A percentile compares a stretch with the other conserved stretches of the same genome.
Evolutionary conservation across 2,797 vertebrate species (phyloP).

Genomic region (Tadarida brasiliensis): DNA sequence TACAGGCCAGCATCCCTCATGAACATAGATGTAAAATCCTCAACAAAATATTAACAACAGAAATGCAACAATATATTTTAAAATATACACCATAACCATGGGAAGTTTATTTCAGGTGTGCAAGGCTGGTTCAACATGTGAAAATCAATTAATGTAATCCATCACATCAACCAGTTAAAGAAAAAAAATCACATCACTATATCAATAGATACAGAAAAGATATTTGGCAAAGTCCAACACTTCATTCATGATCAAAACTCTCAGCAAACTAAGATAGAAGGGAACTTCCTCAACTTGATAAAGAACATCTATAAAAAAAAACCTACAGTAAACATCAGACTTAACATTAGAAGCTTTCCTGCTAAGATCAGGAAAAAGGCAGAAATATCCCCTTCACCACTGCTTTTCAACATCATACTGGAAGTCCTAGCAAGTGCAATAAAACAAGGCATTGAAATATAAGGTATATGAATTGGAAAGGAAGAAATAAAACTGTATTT

Average conservation of each 20-base stretch:
- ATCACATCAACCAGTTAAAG: neutral
- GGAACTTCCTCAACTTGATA: neutral
- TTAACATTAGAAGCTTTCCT: neutral
- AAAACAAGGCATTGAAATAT: neutral
- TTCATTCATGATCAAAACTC: neutral
- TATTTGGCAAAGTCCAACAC: neutral
- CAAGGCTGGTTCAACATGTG: neutral
- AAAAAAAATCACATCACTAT: neutral
- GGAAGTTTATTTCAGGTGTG: neutral
- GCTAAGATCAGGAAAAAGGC: neutral
- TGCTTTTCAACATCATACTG: neutral
- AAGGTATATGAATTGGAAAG: neutral
- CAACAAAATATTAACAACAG: neutral
- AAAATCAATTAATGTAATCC: slow-evolving; percentile 10
- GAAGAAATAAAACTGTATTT: neutral
- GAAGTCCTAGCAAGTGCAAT: neutral
- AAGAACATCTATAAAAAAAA: neutral
- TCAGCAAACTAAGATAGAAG: neutral
- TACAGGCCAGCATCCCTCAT: neutral
- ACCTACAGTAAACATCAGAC: neutral
- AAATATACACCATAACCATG: neutral
- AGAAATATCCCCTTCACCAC: neutral
- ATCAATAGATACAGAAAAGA: neutral
- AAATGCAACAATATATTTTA: neutral
- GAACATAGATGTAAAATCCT: slow-evolving; percentile 2